phyloP scores from a whole-genome alignment of 2,888 invertebrate genomes.

The Drosophila tripunctata region DNA sequence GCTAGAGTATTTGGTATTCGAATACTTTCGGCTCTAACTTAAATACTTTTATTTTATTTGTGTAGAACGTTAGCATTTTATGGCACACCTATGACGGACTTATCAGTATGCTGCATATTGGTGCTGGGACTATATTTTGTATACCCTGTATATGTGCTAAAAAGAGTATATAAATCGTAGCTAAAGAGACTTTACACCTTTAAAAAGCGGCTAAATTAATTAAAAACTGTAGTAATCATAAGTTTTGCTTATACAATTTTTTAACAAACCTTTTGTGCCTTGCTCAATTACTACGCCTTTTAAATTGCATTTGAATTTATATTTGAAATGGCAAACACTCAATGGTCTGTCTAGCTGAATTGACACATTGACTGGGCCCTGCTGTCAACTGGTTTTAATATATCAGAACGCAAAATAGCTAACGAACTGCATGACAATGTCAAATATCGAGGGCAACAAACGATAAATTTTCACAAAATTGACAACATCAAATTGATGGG shows the following conservation, averaged over 20 bases:
- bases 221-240: too few relatives aligned
- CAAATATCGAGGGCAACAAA: slow-evolving; percentile 67
- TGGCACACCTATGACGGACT: slow-evolving; percentile 57
- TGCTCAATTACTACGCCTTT: background rate
- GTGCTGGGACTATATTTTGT: slow-evolving; percentile 11
- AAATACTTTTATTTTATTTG: slow-evolving; percentile 12
- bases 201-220: too few relatives aligned
- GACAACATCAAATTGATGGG: slow-evolving; percentile 79
- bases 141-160: background rate
- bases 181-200: too few relatives aligned
- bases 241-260: background rate
- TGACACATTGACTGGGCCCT: slow-evolving; percentile 30
- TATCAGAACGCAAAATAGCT: slow-evolving; percentile 47
- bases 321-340: background rate
- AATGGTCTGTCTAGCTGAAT: slow-evolving; percentile 13
- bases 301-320: slow-evolving; percentile 4
- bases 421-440: slow-evolving; percentile 80
- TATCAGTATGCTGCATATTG: slow-evolving; percentile 36
- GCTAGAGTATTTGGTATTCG: background rate
- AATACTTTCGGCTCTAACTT: background rate
- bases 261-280: too few relatives aligned
- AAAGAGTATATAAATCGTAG: background rate
- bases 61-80: slow-evolving; percentile 45
- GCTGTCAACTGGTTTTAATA: slow-evolving; percentile 39
- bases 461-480: slow-evolving; percentile 78